Conservation (phyloP, 1,140 invertebrate genomes). For the Rhyzopertha dominica region DNA sequence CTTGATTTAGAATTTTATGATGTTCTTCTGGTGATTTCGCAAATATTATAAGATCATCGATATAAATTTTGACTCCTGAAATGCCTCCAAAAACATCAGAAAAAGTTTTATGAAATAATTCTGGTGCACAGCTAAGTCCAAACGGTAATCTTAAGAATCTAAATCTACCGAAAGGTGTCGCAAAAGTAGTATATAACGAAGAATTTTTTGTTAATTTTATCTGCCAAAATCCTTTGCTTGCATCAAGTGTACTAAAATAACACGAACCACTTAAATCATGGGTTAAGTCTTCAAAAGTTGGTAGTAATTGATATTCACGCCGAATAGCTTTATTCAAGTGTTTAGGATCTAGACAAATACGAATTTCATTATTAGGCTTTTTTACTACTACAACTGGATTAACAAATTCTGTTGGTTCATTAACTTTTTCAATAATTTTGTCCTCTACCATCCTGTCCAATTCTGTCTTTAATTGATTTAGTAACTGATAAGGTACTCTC, state of each 20-base stretch:
- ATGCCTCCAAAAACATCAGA: too few relatives aligned
- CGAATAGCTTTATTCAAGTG: constrained; percentile 45
- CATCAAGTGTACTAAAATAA: constrained; percentile 44
- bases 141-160: constrained; percentile 19
- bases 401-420: constrained; percentile 45
- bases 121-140: too few relatives aligned
- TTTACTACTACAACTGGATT: constrained; percentile 41
- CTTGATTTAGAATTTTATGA: too few relatives aligned
- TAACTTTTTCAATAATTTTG: constrained; percentile 36
- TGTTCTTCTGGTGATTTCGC: too few relatives aligned
- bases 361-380: constrained; percentile 41
- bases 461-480: constrained; percentile 28
- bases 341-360: constrained; percentile 47
- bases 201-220: constrained; percentile 40
- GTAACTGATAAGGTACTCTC: constrained; percentile 33
- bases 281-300: constrained; percentile 38
- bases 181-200: constrained; percentile 21
- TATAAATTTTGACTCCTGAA: too few relatives aligned
- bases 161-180: constrained; percentile 24
- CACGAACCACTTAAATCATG: constrained; percentile 30
- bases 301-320: constrained; percentile 38
- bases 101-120: too few relatives aligned
- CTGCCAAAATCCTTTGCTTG: constrained; percentile 44
- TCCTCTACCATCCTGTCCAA: constrained; percentile 25
- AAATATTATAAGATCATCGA: too few relatives aligned